Evolutionary conservation across 2,797 vertebrate species (phyloP).

Genomic region (Cyprinella venusta): DNA sequence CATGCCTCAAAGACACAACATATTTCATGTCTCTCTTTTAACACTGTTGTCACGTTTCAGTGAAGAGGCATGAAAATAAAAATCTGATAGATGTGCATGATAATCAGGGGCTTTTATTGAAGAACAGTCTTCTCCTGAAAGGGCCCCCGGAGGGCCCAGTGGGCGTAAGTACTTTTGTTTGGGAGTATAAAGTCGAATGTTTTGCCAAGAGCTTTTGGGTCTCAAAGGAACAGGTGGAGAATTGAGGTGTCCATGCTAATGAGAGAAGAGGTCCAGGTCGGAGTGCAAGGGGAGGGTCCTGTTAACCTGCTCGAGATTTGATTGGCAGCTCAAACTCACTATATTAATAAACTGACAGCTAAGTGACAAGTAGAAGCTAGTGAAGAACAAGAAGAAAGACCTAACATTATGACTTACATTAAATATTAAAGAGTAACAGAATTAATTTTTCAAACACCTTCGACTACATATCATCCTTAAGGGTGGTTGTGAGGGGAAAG

Average conservation of each 20-base stretch:
- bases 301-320: constrained; percentile 39
- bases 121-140: constrained; percentile 41
- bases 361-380: constrained; percentile 52
- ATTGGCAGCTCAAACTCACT: constrained; percentile 51
- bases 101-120: constrained; percentile 44
- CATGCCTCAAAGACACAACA: constrained; percentile 39
- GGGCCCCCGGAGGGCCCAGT: constrained; percentile 37
- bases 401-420: constrained; percentile 63
- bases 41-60: neutral
- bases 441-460: constrained; percentile 67
- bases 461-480: constrained; percentile 30
- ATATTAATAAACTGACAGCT: constrained; percentile 29
- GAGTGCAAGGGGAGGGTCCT: constrained; percentile 27
- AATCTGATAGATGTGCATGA: constrained; percentile 42
- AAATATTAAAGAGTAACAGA: constrained; percentile 69
- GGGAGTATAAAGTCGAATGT: constrained; percentile 43
- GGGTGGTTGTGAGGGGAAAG: constrained; percentile 27
- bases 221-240: constrained; percentile 42
- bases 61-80: constrained; percentile 28
- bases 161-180: constrained; percentile 48
- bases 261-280: constrained; percentile 27
- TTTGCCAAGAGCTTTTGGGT: constrained; percentile 30
- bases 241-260: constrained; percentile 42
- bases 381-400: constrained; percentile 55
- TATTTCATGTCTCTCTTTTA: constrained; percentile 29